Evolutionary conservation across 2,113 vertebrate genomes (phyloP), one percentile per base, ranked within the genome.

Genomic region (Rutilus rutilus): DNA sequence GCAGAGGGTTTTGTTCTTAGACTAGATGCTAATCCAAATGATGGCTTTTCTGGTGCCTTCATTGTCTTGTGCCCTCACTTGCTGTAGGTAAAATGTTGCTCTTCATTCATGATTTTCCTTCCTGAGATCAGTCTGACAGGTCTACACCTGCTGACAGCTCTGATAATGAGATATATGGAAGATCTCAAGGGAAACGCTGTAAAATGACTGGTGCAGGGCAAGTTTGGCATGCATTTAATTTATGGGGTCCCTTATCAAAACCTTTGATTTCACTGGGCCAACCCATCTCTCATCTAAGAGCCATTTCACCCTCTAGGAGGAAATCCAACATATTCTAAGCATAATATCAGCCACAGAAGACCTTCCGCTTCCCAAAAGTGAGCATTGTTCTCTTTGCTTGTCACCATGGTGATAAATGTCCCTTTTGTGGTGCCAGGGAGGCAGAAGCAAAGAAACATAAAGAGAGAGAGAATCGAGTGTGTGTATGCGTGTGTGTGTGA

Each of bases 341-440:
- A 81, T 88, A 85, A 88, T 88, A 88, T 88, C 88, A 85, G 78
- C 88, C 78, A 89, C 85, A 86, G 85, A 86, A 85, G 85, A 89
- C 88, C 82, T 89, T 89, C 88, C 88, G 88, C 69, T 89, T 87
- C 85, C 85, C 82, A 84, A 89, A 89, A 89, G 85, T 89, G 85
- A 79, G 88, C 86, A 89, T 87, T 89, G 88, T 89, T 89, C 85
- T 86, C 85, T 60, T 50, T 71, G 85, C 74, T 80, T 86, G 88
- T 89, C 85, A 85, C 88, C 88, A 89, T 89, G 88, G 88, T 89
- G 88, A 89, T 89, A 86, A 89, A 89, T 89, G 88, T 86, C 78
- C 88, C 88, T 86, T 89, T 89, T 89, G 85, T 86, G 87, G 82
- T 86, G 87, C 87, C 87, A 88, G 69, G 79, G 78, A 84, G 69